phyloP scores from a whole-genome alignment of 64 coral and sea anemone genomes.

The Porites lutea region DNA sequence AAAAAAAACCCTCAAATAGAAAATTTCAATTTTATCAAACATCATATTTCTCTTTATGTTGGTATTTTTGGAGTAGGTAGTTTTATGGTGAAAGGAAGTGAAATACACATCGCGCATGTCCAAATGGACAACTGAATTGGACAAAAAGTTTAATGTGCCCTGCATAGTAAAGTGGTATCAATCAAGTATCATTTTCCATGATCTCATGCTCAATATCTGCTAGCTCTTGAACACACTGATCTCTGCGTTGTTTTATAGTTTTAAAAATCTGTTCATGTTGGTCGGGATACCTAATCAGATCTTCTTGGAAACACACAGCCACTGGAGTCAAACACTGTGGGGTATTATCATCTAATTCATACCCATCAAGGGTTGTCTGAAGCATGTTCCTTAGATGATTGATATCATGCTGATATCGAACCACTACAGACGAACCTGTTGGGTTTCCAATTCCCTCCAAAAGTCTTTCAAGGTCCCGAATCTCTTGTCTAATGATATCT shows the following conservation, averaged over 20 bases:
- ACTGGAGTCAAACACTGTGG: conserved; percentile 10
- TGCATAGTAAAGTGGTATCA: too few species aligned
- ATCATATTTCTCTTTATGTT: too few species aligned
- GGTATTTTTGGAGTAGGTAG: too few species aligned
- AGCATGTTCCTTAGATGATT: conserved; percentile 68
- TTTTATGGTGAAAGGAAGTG: too few species aligned
- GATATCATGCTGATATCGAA: conserved; percentile 79
- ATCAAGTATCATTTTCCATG: background rate
- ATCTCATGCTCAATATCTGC: conserved; percentile 60
- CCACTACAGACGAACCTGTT: conserved; percentile 59
- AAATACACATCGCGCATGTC: too few species aligned
- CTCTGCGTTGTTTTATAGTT: conserved; percentile 52
- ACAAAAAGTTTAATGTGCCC: too few species aligned
- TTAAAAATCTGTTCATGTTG: conserved; percentile 55
- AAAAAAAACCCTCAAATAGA: too few species aligned
- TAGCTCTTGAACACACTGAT: conserved; percentile 75
- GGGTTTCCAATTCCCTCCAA: conserved; percentile 81
- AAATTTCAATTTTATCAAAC: too few species aligned
- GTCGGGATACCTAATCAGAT: conserved; percentile 68
- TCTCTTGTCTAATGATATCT: conserved; percentile 78
- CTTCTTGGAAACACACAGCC: conserved; percentile 52
- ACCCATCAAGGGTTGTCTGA: conserved; percentile 49
- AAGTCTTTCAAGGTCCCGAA: conserved; percentile 68
- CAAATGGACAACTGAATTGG: too few species aligned
- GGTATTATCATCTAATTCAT: background rate